Evolutionary conservation across 2,888 invertebrate genomes (phyloP).

Genomic region (Leptopilina myrica): DNA sequence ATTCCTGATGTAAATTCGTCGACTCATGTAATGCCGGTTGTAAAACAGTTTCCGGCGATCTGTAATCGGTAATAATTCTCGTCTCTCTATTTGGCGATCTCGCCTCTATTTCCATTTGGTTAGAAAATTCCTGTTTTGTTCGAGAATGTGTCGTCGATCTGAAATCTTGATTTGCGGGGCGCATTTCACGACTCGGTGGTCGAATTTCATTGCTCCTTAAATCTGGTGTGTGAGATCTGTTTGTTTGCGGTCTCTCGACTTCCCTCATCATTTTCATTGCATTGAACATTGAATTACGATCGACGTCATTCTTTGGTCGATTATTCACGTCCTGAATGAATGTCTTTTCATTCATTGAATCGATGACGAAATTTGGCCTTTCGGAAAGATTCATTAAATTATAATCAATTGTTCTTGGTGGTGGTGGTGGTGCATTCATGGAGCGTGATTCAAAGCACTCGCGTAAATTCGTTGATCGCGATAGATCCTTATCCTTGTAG

Average conservation of each 20-base stretch:
- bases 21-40: constrained; percentile 59
- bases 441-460: constrained; percentile 56
- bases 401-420: constrained; percentile 56
- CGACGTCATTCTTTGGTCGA: constrained; percentile 61
- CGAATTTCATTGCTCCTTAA: constrained; percentile 58
- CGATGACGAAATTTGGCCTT: constrained; percentile 56
- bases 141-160: constrained; percentile 55
- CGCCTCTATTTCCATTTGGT: constrained; percentile 53
- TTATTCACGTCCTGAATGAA: constrained; percentile 56
- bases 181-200: constrained; percentile 58
- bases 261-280: constrained; percentile 61
- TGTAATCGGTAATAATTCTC: constrained; percentile 58
- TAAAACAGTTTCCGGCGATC: constrained; percentile 50
- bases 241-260: constrained; percentile 55
- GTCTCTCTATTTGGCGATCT: constrained; percentile 61
- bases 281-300: constrained; percentile 60
- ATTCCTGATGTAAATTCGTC: constrained; percentile 57
- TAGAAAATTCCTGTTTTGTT: constrained; percentile 52
- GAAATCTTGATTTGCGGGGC: constrained; percentile 55
- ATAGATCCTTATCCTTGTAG: constrained; percentile 60
- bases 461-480: constrained; percentile 42
- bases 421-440: constrained; percentile 20
- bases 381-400: constrained; percentile 54
- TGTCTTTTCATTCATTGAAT: constrained; percentile 53
- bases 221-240: constrained; percentile 46